phyloP scores from a whole-genome alignment of 1,140 invertebrate species.

The Medauroidea extradentata region DNA sequence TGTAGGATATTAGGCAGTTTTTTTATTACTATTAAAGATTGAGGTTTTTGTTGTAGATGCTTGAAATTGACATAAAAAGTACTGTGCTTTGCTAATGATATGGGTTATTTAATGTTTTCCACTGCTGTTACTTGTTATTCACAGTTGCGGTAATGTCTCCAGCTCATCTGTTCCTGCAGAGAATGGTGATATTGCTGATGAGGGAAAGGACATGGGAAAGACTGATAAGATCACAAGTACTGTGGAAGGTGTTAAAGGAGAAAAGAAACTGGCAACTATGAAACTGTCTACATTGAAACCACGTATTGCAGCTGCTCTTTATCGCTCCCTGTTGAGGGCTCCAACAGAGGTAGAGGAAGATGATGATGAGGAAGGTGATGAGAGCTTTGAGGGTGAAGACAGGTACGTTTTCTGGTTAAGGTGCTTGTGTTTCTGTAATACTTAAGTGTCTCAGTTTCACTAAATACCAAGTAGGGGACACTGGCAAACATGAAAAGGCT shows the following conservation, averaged over 20 bases:
- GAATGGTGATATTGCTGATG: slow-evolving; percentile 45
- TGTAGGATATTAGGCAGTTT: no score
- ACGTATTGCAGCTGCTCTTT: slow-evolving; percentile 23
- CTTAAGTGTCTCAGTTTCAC: no score
- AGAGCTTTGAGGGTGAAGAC: slow-evolving; percentile 33
- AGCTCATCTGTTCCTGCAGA: slow-evolving; percentile 42
- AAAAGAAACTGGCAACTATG: background rate
- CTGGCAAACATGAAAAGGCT: no score
- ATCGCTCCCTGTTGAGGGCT: slow-evolving; percentile 36
- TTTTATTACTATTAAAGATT: no score
- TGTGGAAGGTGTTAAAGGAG: background rate
- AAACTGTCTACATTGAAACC: background rate
- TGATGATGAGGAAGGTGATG: slow-evolving; percentile 42
- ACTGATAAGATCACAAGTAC: background rate
- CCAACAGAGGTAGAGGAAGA: slow-evolving; percentile 53
- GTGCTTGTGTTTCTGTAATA: background rate
- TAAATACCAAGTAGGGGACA: no score
- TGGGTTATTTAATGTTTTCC: no score
- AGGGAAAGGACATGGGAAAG: slow-evolving; percentile 18
- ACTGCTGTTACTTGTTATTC: slow-evolving; percentile 17
- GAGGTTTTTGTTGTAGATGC: no score
- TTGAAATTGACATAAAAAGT: no score
- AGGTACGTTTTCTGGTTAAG: no score
- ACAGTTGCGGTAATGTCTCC: slow-evolving; percentile 24
- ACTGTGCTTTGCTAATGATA: no score